phyloP scores from a whole-genome alignment of 2,797 vertebrate species.

The Alectoris magna region DNA sequence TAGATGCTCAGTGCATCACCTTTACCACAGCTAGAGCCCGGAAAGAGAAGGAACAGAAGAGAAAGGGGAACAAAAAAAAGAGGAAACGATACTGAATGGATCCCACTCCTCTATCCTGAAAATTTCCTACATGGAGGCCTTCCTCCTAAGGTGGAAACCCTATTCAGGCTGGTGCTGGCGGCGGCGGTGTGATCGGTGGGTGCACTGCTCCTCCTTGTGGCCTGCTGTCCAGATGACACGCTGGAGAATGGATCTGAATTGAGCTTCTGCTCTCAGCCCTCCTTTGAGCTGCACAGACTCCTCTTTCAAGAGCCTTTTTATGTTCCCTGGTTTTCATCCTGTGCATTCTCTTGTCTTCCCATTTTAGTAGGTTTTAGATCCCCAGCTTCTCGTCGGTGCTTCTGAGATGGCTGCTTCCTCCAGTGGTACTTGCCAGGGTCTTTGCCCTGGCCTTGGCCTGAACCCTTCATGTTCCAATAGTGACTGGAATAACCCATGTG shows the following conservation, averaged over 20 bases:
- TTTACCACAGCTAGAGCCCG: conserved; percentile 87
- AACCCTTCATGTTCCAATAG: not conserved
- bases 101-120: not conserved
- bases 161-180: not conserved
- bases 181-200: not conserved
- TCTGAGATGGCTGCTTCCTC: not conserved
- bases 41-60: conserved; percentile 65
- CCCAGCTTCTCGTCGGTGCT: not conserved
- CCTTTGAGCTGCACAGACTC: accelerated
- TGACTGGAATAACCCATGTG: not conserved
- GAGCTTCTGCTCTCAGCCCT: not conserved
- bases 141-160: not conserved
- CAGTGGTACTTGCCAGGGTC: not conserved
- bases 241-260: not conserved
- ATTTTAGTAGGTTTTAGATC: not conserved
- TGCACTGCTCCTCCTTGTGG: not conserved
- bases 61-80: conserved; percentile 10
- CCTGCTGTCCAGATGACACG: not conserved
- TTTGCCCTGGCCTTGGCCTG: not conserved
- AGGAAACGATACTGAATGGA: not conserved
- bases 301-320: not conserved
- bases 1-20: conserved; percentile 94
- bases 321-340: accelerated
- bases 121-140: accelerated
- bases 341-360: not conserved